Evolutionary conservation across 2,888 invertebrate genomes (phyloP).

Genomic region (Nesidiocoris tenuis): DNA sequence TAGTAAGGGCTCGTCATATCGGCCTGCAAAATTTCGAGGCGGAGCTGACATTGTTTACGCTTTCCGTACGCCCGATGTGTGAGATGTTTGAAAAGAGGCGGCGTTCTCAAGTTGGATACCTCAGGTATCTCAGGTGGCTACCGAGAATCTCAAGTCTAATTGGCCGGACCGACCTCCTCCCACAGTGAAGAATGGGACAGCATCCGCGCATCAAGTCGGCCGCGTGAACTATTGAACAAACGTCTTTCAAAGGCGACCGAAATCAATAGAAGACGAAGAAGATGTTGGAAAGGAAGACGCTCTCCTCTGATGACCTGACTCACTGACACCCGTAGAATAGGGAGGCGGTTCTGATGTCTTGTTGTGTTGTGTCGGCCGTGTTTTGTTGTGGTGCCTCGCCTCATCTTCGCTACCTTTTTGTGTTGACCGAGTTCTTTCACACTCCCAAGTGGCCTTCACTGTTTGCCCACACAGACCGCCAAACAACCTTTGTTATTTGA

Average conservation of each 20-base stretch:
- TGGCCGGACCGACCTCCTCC: background rate
- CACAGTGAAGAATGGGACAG: background rate
- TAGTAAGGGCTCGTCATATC: background rate
- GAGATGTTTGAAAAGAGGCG: background rate
- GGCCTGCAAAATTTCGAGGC: too few species aligned
- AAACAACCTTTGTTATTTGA: conserved; percentile 38
- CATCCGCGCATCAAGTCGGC: background rate
- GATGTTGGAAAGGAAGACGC: background rate
- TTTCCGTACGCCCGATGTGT: background rate
- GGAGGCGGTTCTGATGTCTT: background rate
- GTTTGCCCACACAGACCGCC: conserved; percentile 42
- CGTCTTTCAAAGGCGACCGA: background rate
- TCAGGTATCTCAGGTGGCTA: background rate
- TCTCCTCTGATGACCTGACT: background rate
- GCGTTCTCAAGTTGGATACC: background rate
- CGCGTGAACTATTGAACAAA: background rate
- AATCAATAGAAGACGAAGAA: background rate
- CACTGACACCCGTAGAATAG: background rate
- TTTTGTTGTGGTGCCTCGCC: background rate
- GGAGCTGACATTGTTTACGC: background rate
- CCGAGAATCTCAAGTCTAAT: background rate
- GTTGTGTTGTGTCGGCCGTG: background rate
- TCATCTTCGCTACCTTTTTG: conserved; percentile 3
- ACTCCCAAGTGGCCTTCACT: conserved; percentile 38
- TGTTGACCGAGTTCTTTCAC: conserved; percentile 35